phyloP scores from a whole-genome alignment of 2,797 vertebrate genomes.

The Chelmon rostratus region DNA sequence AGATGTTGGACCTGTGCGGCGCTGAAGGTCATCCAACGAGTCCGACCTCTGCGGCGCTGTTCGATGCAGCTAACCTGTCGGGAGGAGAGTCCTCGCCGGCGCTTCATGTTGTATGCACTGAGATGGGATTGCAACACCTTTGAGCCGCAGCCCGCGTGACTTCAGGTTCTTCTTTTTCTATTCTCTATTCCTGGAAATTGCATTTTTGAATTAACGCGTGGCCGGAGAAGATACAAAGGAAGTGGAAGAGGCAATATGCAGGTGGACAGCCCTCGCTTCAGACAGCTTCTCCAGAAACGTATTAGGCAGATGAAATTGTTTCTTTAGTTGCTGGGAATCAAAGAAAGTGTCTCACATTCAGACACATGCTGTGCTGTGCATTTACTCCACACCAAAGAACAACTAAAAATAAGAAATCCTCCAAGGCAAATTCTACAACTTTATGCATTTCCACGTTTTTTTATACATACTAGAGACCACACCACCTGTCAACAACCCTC shows the following conservation, averaged over 20 bases:
- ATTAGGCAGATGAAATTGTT: background rate
- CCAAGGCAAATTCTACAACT: background rate
- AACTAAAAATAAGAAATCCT: background rate
- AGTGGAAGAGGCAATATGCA: background rate
- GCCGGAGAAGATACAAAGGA: conserved; percentile 3
- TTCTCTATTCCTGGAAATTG: conserved; percentile 3
- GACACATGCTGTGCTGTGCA: background rate
- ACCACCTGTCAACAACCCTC: too few species aligned
- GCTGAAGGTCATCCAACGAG: conserved; percentile 62
- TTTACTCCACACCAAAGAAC: background rate
- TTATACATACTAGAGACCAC: too few species aligned
- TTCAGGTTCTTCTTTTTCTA: background rate
- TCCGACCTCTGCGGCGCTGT: conserved; percentile 41
- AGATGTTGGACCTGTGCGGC: conserved; percentile 39
- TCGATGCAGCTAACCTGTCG: conserved; percentile 42
- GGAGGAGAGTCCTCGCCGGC: conserved; percentile 4
- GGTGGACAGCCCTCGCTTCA: conserved; percentile 2
- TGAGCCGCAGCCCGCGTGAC: background rate
- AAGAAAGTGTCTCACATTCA: conserved; percentile 11
- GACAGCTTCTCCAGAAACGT: conserved; percentile 13
- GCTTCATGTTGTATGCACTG: conserved; percentile 3
- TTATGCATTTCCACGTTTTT: background rate
- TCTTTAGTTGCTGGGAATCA: conserved; percentile 18
- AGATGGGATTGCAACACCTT: conserved; percentile 6
- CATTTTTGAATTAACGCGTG: background rate